Percentiles rank a stretch among this genome's conserved stretches.
Conservation (phyloP, 2,113 vertebrate species). For the Choloepus hoffmanni region DNA sequence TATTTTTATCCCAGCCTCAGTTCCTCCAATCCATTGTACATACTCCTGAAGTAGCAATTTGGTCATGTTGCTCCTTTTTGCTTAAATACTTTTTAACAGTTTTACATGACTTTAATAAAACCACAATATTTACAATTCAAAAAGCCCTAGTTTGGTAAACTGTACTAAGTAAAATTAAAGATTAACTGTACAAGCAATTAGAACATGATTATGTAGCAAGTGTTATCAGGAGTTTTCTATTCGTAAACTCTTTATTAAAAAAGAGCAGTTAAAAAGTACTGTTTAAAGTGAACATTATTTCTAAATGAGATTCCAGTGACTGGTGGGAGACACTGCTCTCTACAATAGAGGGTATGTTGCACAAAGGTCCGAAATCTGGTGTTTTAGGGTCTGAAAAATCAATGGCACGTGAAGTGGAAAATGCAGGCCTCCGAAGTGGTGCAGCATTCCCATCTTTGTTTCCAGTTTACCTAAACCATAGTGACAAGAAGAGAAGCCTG, state of each 20-base stretch:
- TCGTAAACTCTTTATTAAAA: constrained; percentile 26
- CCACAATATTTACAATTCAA: constrained; percentile 88
- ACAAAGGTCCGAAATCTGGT: constrained; percentile 59
- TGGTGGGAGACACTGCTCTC: constrained; percentile 52
- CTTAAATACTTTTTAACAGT: constrained; percentile 65
- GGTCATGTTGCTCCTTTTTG: accelerated
- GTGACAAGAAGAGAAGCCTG: background rate
- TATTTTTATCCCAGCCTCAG: background rate
- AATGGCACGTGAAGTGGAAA: background rate
- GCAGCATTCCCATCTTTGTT: background rate
- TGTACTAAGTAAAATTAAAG: constrained; percentile 79
- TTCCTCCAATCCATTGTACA: background rate
- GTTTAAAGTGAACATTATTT: constrained; percentile 34
- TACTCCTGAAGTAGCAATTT: background rate
- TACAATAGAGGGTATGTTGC: constrained; percentile 68
- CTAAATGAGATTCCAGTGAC: background rate
- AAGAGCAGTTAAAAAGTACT: constrained; percentile 75
- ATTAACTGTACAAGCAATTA: constrained; percentile 80
- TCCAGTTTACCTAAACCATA: background rate
- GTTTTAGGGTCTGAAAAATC: constrained; percentile 8
- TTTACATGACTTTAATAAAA: constrained; percentile 89
- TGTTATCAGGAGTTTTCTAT: constrained; percentile 62
- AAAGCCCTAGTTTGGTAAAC: constrained; percentile 84
- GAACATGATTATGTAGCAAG: constrained; percentile 76
- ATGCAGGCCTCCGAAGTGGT: background rate